These are phyloP conservation scores for Bombus turneri DNA, from an alignment of 1,140 invertebrate genomes.

Conservation along the genomic window DNA sequence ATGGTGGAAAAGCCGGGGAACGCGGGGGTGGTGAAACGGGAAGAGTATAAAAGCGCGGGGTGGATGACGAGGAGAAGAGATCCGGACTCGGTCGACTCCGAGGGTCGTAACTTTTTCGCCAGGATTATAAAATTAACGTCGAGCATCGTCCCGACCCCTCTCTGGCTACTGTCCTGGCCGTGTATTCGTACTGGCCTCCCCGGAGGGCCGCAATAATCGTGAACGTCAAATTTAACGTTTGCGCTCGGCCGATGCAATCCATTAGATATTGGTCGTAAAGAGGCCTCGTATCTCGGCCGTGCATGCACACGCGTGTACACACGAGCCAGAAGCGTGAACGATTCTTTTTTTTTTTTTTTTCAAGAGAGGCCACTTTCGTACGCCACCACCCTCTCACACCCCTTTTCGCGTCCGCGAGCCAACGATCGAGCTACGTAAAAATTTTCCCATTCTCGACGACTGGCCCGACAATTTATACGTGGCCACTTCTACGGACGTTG, in stretches of 20 bases:
- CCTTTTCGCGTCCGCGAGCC: neutral
- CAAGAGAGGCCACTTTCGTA: conserved; percentile 53
- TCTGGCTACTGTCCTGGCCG: neutral
- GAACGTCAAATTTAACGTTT: conserved; percentile 82
- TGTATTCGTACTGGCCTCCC: conserved; percentile 39
- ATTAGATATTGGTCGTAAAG: conserved; percentile 83
- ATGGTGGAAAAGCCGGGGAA: neutral
- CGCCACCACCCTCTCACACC: conserved; percentile 11
- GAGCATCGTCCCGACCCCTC: conserved; percentile 44
- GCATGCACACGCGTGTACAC: conserved; percentile 59
- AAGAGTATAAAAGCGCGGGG: conserved; percentile 45
- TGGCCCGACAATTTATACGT: conserved; percentile 54
- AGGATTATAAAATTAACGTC: conserved; percentile 81
- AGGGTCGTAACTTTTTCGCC: conserved; percentile 79
- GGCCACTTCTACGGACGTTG: conserved; percentile 2
- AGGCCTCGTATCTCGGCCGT: conserved; percentile 76
- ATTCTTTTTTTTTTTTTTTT: conserved; percentile 44
- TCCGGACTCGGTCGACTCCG: conserved; percentile 61
- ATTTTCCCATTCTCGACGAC: conserved; percentile 54
- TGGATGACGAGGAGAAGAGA: conserved; percentile 46
- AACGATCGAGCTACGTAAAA: conserved; percentile 63
- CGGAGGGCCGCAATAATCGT: conserved; percentile 79
- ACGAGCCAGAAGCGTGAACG: conserved; percentile 39
- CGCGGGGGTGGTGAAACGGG: neutral
- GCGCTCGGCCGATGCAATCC: conserved; percentile 80